Evolutionary conservation across 2,113 vertebrate species (phyloP), one percentile per base, ranked within the genome.

Genomic region (Epinephelus moara): DNA sequence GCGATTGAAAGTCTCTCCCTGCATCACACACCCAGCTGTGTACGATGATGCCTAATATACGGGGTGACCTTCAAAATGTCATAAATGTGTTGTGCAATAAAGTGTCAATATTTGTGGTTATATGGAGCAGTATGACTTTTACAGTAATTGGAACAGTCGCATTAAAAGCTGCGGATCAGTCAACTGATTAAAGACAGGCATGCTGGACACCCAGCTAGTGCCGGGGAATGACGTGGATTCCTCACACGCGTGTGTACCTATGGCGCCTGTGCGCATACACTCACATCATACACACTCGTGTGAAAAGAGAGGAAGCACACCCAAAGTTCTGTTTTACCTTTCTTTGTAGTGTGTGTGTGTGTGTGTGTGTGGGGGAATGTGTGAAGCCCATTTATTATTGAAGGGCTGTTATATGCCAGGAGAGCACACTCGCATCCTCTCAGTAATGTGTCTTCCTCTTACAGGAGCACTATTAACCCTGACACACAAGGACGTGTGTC

Each of bases 81-180:
- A 99, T 98, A 97, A 97, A 97, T 97, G 97, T 97, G 90, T 98
- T 97, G 97, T 98, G 98, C 97, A 98, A 97, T 99, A 99, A 99
- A 99, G 97, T 99, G 98, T 99, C 98, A 99, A 99, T 99, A 99
- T 99, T 99, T 99, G 98, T 98, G 97, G 97, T 97, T 98, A 98
- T 98, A 97, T 96, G 97, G 96, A 95, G 96, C 96, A 95, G 96
- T 97, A 96, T 98, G 98, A 99, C 98, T 99, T 99, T 99, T 99
- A 98, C 98, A 98, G 97, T 99, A 99, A 99, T 99, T 99, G 98
- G 97, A 98, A 98, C 96, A 96, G 97, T 97, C 97, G 96, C 97
- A 97, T 99, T 99, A 99, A 99, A 98, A 98, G 96, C 97, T 95
- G 92, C 93, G 95, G 97, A 98, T 98, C 98, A 96, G 95, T 97